A percentile compares a stretch with the other conserved stretches of the same genome.
These are phyloP conservation scores for Bombylius discolor DNA, from an alignment of 2,888 invertebrate species.

Conservation along the genomic window DNA sequence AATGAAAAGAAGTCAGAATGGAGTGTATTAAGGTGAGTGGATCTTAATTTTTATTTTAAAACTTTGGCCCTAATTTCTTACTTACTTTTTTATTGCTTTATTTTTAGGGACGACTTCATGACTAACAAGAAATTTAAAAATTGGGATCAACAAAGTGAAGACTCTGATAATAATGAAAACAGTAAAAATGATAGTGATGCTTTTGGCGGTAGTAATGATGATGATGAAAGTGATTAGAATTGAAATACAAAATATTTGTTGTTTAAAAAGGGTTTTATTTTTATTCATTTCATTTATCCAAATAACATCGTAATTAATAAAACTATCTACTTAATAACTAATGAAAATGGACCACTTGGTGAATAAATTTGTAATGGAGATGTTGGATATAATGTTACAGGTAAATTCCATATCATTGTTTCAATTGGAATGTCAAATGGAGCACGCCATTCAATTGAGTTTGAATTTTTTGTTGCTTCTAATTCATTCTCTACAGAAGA, in stretches of 20 bases:
- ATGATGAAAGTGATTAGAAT: neutral
- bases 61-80: neutral
- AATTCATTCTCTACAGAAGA: slow-evolving; percentile 20
- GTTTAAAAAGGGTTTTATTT: too few species aligned
- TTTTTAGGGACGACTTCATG: slow-evolving; percentile 68
- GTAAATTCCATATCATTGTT: slow-evolving; percentile 98
- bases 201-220: too few species aligned
- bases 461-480: slow-evolving; percentile 20
- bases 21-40: slow-evolving; percentile 44
- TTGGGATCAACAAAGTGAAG: slow-evolving; percentile 63
- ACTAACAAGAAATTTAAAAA: slow-evolving; percentile 80
- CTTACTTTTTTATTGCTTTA: neutral
- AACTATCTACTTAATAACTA: neutral
- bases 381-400: slow-evolving; percentile 86
- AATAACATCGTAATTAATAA: too few species aligned
- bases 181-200: neutral
- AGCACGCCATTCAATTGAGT: slow-evolving; percentile 53
- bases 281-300: too few species aligned
- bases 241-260: neutral
- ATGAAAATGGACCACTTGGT: slow-evolving; percentile 1
- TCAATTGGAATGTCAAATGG: slow-evolving; percentile 81
- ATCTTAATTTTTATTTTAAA: neutral
- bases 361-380: slow-evolving; percentile 61
- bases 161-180: neutral
- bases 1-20: slow-evolving; percentile 37